Evolutionary conservation across 2,888 invertebrate genomes (phyloP), one percentile per base, ranked within the genome.

Genomic region (Glaucopsyche alexis): DNA sequence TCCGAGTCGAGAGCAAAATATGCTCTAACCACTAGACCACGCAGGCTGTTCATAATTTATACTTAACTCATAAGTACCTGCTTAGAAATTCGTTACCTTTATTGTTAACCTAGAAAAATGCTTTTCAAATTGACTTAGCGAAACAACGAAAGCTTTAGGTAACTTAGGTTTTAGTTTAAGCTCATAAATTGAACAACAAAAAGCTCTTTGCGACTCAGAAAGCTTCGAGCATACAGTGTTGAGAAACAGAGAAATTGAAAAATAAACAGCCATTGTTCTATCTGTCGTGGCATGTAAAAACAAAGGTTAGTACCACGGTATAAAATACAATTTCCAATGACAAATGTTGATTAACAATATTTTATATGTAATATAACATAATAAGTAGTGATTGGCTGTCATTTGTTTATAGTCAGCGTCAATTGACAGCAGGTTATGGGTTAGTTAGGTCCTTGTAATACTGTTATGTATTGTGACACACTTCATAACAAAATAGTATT

Each of bases 391-490:
- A 66, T 66, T 66, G 66, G 14, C 16, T 38, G 66, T 42, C 66
- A n/a, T 66, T 42, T 66, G 66, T n/a, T 66, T 66, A 66, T 42
- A 42, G 66, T 42, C 66, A 66, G 9, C 66, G 8, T 40, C 42
- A 66, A 66, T 66, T 66, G 8, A 40, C 16, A 42, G 40, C 66
- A n/a, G 66, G 66, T 42, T 40, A 42, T 7, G 40, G 40, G 65
- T 65, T 42, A 42, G 65, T 14, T 65, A 65, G 42, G 42, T 13
- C n/a, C 42, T 14, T 38, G 40, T 65, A 65, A n/a, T n/a, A 9
- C 40, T 40, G 65, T 65, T 65, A 14, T 65, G 16, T 60, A 4
- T 42, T 65, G 38, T 65, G 9, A 42, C 65, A 42, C 40, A 40
- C 65, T 42, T 16, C 8, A 66, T 8, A 16, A 52, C n/a, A 52